Evolutionary conservation across 2,797 vertebrate species (phyloP).

Genomic region (Orientallactaga sibirica): DNA sequence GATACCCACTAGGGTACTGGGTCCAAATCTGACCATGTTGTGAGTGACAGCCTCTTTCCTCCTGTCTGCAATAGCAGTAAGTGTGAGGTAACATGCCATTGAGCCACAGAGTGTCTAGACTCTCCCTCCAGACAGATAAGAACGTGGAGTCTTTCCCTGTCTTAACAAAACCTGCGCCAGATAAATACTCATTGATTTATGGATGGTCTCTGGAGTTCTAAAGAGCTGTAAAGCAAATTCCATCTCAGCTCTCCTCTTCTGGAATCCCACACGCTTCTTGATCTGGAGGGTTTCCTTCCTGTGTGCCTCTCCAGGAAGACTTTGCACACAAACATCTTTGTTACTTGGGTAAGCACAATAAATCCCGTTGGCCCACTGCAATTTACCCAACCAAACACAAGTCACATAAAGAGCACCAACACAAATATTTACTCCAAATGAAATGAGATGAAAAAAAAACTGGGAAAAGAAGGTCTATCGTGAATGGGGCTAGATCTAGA

Average conservation of each 20-base stretch:
- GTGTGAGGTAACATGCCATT: no score
- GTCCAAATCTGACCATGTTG: not conserved
- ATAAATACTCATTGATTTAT: not conserved
- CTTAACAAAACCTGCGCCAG: not conserved
- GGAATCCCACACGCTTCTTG: not conserved
- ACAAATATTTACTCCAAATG: not conserved
- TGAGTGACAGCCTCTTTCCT: not conserved
- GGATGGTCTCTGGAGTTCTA: not conserved
- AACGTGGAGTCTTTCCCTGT: not conserved
- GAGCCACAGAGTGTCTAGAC: not conserved
- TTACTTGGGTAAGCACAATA: constrained; percentile 16
- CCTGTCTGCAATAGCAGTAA: not conserved
- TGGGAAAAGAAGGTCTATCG: not conserved
- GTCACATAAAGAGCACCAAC: not conserved
- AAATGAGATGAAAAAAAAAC: not conserved
- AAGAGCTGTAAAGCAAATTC: constrained; percentile 10
- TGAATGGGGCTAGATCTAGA: not conserved
- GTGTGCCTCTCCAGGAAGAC: not conserved
- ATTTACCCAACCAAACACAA: not conserved
- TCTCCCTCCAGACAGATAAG: not conserved
- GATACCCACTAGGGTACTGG: not conserved
- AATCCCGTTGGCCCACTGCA: not conserved
- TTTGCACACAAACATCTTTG: constrained; percentile 5
- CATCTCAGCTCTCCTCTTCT: not conserved
- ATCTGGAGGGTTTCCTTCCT: constrained; percentile 29